Evolutionary conservation across 2,113 vertebrate species (phyloP).

Genomic region (Lampris megalopsis): DNA sequence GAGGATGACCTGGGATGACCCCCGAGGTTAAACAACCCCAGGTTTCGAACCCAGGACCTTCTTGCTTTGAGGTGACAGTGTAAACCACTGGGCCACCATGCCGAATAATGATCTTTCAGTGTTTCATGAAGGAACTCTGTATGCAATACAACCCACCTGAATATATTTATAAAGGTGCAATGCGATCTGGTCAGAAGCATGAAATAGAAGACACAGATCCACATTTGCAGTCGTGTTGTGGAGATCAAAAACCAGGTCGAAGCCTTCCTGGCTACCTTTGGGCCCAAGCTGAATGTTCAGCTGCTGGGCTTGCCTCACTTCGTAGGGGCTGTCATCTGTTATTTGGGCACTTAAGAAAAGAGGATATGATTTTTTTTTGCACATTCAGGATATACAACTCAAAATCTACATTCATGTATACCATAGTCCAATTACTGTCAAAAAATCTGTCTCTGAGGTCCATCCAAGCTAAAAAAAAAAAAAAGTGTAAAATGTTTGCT

Average conservation of each 20-base stretch:
- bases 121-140: background rate
- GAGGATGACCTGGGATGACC: too few relatives aligned
- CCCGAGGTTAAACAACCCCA: too few relatives aligned
- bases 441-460: too few relatives aligned
- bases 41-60: too few relatives aligned
- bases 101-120: too few relatives aligned
- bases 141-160: slow-evolving; percentile 58
- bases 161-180: slow-evolving; percentile 81
- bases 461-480: too few relatives aligned
- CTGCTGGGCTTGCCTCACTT: slow-evolving; percentile 81
- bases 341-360: slow-evolving; percentile 58
- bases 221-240: slow-evolving; percentile 89
- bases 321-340: slow-evolving; percentile 71
- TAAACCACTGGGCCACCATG: too few relatives aligned
- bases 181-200: slow-evolving; percentile 59
- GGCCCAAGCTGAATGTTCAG: slow-evolving; percentile 83
- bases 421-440: too few relatives aligned
- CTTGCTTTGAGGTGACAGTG: too few relatives aligned
- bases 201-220: slow-evolving; percentile 80
- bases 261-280: slow-evolving; percentile 75
- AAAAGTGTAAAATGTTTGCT: background rate
- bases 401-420: background rate
- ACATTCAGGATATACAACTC: background rate
- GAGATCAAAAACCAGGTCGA: slow-evolving; percentile 84
- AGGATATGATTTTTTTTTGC: background rate